Conservation (phyloP, 2,113 vertebrate species). For the Leptosomus discolor region DNA sequence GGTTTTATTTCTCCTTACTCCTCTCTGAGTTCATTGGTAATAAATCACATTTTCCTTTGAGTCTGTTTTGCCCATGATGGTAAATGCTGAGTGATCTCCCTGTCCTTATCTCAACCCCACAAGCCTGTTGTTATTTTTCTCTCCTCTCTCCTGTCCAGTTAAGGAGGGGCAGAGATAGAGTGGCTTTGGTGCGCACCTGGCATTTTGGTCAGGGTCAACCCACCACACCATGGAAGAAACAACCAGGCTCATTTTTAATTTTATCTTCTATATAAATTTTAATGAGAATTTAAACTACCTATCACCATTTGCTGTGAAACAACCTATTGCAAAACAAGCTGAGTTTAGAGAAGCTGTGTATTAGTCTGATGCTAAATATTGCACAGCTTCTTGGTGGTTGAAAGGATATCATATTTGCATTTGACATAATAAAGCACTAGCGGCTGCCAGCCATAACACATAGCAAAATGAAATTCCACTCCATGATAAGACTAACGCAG, state of each 20-base stretch:
- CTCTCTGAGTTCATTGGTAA: no score
- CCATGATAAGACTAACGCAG: not conserved
- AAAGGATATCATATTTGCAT: not conserved
- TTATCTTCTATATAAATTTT: not conserved
- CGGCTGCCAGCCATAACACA: not conserved
- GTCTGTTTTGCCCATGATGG: no score
- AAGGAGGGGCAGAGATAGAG: no score
- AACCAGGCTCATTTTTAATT: not conserved
- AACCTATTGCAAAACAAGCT: not conserved
- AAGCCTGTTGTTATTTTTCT: no score
- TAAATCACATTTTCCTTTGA: no score
- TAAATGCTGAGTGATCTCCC: no score
- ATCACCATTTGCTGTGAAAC: not conserved
- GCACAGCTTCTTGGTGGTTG: not conserved
- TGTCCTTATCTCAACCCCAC: no score
- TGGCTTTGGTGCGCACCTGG: no score
- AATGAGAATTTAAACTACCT: not conserved
- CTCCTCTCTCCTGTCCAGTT: no score
- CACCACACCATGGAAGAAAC: no score
- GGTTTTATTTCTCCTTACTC: no score
- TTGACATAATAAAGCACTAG: not conserved
- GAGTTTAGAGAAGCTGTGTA: not conserved
- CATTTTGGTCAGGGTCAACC: no score
- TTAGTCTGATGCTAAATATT: not conserved
- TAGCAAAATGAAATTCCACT: not conserved